A percentile compares a stretch with the other conserved stretches of the same genome.
These are phyloP conservation scores for Bicyclus anynana DNA, from an alignment of 1,140 invertebrate genomes.

Conservation along the genomic window DNA sequence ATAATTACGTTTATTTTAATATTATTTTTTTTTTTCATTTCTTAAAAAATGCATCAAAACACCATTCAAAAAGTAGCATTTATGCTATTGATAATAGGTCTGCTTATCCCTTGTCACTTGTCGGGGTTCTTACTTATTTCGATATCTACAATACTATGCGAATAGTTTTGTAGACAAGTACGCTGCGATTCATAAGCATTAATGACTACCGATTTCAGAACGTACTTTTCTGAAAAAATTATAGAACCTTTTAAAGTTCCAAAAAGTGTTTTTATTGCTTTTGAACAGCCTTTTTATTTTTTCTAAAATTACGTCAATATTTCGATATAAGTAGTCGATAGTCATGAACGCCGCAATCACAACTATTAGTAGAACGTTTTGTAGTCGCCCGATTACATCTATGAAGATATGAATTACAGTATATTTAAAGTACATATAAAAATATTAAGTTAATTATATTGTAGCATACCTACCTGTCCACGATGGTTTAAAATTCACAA, in stretches of 20 bases:
- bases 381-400: slow-evolving; percentile 61
- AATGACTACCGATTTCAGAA: slow-evolving; percentile 29
- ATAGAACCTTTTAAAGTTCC: slow-evolving; percentile 15
- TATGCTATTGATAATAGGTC: slow-evolving; percentile 69
- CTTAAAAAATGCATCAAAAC: slow-evolving; percentile 75
- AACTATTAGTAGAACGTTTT: slow-evolving; percentile 68
- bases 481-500: slow-evolving; percentile 62
- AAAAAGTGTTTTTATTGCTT: slow-evolving; percentile 29
- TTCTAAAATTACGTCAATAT: slow-evolving; percentile 9
- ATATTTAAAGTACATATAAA: slow-evolving; percentile 76
- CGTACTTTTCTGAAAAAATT: slow-evolving; percentile 3
- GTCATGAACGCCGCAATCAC: slow-evolving; percentile 40
- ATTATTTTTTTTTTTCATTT: slow-evolving; percentile 59
- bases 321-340: slow-evolving; percentile 19
- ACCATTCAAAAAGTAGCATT: slow-evolving; percentile 74
- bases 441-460: slow-evolving; percentile 72
- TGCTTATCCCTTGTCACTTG: slow-evolving; percentile 60
- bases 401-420: slow-evolving; percentile 76
- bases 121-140: slow-evolving; percentile 48
- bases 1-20: slow-evolving; percentile 68
- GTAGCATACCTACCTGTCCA: slow-evolving; percentile 51
- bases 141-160: slow-evolving; percentile 34
- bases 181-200: slow-evolving; percentile 25
- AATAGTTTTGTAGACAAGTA: slow-evolving; percentile 43
- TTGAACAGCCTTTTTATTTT: slow-evolving; percentile 20